Evolutionary conservation across 2,888 invertebrate genomes (phyloP).

Genomic region (Pediacus dermestoides): DNA sequence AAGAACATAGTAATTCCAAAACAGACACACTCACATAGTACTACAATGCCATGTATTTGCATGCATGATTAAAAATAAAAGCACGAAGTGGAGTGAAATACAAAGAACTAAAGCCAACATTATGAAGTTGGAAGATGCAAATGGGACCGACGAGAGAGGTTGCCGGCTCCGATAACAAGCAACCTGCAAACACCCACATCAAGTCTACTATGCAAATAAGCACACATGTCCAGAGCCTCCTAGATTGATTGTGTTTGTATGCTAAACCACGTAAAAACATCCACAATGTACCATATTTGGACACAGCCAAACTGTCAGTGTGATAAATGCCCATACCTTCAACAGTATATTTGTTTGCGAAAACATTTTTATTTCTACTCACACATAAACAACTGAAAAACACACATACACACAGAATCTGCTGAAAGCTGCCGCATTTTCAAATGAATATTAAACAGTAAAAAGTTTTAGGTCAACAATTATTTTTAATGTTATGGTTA

Average conservation of each 20-base stretch:
- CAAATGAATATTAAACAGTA: too few species aligned
- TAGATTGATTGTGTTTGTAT: constrained; percentile 29
- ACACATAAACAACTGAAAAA: not conserved
- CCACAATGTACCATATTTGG: constrained; percentile 23
- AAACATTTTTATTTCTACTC: constrained; percentile 1
- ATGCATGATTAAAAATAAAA: constrained; percentile 19
- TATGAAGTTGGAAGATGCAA: constrained; percentile 23
- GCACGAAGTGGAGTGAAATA: constrained; percentile 11
- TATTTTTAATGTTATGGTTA: too few species aligned
- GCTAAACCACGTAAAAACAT: constrained; percentile 29
- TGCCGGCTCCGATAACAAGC: constrained; percentile 23
- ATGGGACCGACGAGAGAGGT: constrained; percentile 15
- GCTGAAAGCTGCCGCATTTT: too few species aligned
- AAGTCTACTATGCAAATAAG: constrained; percentile 27
- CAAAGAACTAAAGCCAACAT: constrained; percentile 17
- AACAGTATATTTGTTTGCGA: constrained; percentile 3
- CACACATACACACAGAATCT: too few species aligned
- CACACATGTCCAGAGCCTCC: constrained; percentile 23
- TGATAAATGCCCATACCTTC: constrained; percentile 22
- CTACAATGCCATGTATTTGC: constrained; percentile 24
- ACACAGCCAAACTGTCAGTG: constrained; percentile 18
- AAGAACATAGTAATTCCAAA: too few species aligned
- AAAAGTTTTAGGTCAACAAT: too few species aligned
- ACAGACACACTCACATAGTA: too few species aligned
- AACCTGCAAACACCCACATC: constrained; percentile 27